Conservation (phyloP, 2,113 vertebrate genomes). For the Prochilodus magdalenae region DNA sequence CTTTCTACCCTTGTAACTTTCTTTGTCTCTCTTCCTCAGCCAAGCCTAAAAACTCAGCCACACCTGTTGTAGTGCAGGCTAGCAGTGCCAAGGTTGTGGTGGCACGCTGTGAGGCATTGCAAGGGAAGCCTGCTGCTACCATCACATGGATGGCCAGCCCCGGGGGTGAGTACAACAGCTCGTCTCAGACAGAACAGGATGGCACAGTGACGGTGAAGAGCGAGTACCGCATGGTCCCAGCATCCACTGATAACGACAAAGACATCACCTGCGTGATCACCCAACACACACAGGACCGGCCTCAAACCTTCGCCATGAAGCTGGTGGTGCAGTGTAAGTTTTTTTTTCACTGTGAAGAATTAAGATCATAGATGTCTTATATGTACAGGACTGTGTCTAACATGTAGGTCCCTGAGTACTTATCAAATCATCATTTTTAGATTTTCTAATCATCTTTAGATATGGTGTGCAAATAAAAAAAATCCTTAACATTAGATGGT, state of each 20-base stretch:
- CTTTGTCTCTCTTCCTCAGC: slow-evolving; percentile 56
- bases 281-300: slow-evolving; percentile 69
- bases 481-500: too few species aligned
- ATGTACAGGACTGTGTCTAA: too few species aligned
- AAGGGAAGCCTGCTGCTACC: slow-evolving; percentile 78
- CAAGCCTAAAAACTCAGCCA: slow-evolving; percentile 76
- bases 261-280: slow-evolving; percentile 72
- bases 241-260: slow-evolving; percentile 63
- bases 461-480: too few species aligned
- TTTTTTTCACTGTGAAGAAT: too few species aligned
- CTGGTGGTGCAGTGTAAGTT: slow-evolving; percentile 78
- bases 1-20: neutral
- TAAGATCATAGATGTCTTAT: too few species aligned
- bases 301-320: slow-evolving; percentile 60
- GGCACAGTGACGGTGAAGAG: slow-evolving; percentile 82
- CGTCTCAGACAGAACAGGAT: slow-evolving; percentile 59
- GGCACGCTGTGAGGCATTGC: slow-evolving; percentile 78
- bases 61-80: slow-evolving; percentile 69
- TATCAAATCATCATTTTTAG: too few species aligned
- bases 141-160: slow-evolving; percentile 77
- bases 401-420: too few species aligned
- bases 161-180: slow-evolving; percentile 67
- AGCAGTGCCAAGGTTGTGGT: slow-evolving; percentile 71
- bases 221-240: slow-evolving; percentile 75
- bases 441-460: too few species aligned